Conservation (phyloP, 2,113 vertebrate species). For the Callithrix jacchus region DNA sequence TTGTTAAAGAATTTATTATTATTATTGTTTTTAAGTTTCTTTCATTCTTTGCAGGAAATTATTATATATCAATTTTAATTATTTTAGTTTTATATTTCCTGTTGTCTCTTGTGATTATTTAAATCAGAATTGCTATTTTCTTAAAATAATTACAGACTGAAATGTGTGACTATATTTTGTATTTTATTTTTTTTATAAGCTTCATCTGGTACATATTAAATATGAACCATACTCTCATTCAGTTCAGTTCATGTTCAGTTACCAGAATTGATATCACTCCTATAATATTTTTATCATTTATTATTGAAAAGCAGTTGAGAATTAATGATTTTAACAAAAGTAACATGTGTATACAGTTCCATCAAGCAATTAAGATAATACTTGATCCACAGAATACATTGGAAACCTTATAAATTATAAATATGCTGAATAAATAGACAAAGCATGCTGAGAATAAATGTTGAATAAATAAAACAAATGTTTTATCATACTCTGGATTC, state of each 20-base stretch:
- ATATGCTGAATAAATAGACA: not conserved
- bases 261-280: not conserved
- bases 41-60: not conserved
- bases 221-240: conserved; percentile 66
- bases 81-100: conserved; percentile 24
- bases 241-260: conserved; percentile 71
- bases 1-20: not conserved
- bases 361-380: not conserved
- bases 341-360: not conserved
- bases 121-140: conserved; percentile 68
- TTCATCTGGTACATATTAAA: conserved; percentile 78
- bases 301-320: conserved; percentile 61
- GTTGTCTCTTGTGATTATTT: conserved; percentile 63
- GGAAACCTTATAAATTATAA: not conserved
- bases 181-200: conserved; percentile 73
- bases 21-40: not conserved
- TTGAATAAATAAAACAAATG: not conserved
- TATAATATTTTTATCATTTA: conserved; percentile 29
- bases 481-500: not conserved
- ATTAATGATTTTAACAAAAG: not conserved
- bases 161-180: conserved; percentile 73
- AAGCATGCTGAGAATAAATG: not conserved
- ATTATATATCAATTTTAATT: not conserved
- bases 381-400: not conserved
- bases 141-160: conserved; percentile 76